These are phyloP conservation scores for Troides aeacus DNA, from an alignment of 2,888 invertebrate species.

Conservation along the genomic window DNA sequence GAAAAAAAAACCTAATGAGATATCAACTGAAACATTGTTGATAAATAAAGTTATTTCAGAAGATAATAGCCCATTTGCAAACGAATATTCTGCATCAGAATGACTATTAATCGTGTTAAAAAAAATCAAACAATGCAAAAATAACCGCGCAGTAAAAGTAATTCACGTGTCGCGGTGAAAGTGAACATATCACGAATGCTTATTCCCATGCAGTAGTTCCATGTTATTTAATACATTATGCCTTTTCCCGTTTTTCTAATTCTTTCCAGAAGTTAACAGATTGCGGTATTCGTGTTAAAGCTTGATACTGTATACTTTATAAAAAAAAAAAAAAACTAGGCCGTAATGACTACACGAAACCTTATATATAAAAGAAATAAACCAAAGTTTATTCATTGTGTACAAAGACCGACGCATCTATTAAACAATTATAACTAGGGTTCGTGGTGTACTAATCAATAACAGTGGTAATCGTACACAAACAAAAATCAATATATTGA, in stretches of 20 bases:
- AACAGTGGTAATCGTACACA: conserved; percentile 60
- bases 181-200: conserved; percentile 13
- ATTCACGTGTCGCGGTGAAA: conserved; percentile 31
- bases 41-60: no score
- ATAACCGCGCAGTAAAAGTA: conserved; percentile 18
- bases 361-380: neutral
- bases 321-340: conserved; percentile 51
- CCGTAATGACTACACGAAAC: conserved; percentile 34
- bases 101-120: no score
- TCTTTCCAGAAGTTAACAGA: neutral
- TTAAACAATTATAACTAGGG: conserved; percentile 37
- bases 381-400: neutral
- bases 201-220: neutral
- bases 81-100: no score
- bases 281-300: conserved; percentile 1
- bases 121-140: no score
- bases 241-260: neutral
- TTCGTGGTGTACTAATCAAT: conserved; percentile 60
- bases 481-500: conserved; percentile 52
- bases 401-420: neutral
- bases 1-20: no score
- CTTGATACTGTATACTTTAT: conserved; percentile 26
- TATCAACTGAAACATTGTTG: no score
- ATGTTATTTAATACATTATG: conserved; percentile 6
- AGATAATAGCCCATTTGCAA: no score